A percentile compares a stretch with the other conserved stretches of the same genome.
These are phyloP conservation scores for Nematostella vectensis DNA, from an alignment of 92 coral and sea anemone species.

Conservation along the genomic window DNA sequence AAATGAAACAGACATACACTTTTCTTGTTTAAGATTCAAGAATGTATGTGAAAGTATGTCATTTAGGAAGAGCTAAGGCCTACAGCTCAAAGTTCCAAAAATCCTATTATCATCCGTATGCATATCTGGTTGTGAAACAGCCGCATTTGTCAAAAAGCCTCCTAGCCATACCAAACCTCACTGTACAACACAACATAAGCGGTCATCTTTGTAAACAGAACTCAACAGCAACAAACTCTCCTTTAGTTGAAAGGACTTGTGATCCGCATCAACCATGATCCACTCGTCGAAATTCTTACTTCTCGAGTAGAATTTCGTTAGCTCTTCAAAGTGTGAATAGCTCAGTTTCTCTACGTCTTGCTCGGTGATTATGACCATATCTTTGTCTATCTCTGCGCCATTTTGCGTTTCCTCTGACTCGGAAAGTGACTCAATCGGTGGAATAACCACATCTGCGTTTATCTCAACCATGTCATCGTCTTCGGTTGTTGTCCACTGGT, in stretches of 20 bases:
- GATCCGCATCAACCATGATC: constrained; percentile 64
- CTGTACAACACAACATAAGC: constrained; percentile 54
- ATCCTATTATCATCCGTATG: no score
- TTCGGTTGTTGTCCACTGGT: background rate
- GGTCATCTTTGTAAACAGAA: constrained; percentile 55
- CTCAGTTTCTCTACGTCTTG: constrained; percentile 15
- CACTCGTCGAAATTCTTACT: constrained; percentile 71
- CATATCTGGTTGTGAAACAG: no score
- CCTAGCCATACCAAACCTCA: no score
- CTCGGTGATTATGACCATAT: constrained; percentile 7
- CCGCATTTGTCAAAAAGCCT: no score
- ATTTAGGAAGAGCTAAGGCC: no score
- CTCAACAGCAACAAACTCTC: constrained; percentile 64
- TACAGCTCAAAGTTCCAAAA: no score
- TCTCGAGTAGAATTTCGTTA: background rate
- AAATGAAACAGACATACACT: no score
- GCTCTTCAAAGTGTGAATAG: constrained; percentile 3
- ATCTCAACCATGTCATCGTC: background rate
- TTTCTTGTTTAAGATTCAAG: no score
- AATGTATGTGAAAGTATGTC: no score
- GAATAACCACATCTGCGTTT: background rate
- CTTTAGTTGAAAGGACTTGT: constrained; percentile 46
- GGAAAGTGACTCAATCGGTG: background rate
- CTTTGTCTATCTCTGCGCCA: constrained; percentile 10
- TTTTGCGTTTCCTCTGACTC: background rate